Percentiles rank a stretch among this genome's conserved stretches.
phyloP scores from a whole-genome alignment of 1,140 invertebrate genomes.

The Zaprionus taronus region DNA sequence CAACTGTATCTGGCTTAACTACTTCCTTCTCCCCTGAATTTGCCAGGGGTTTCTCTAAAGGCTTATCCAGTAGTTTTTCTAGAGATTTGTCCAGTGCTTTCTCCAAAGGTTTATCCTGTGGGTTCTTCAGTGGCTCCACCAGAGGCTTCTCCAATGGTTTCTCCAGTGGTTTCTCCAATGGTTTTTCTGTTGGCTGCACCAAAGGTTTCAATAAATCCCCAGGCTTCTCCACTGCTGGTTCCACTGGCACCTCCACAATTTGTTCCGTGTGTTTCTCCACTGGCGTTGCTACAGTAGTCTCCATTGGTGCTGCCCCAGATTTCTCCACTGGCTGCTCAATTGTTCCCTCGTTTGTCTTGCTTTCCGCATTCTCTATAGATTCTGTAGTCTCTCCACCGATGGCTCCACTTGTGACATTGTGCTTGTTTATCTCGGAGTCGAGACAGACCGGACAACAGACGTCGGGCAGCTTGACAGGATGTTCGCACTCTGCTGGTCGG shows the following conservation, averaged over 20 bases:
- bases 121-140: background rate
- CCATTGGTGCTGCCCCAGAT: background rate
- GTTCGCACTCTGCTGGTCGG: conserved; percentile 31
- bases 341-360: background rate
- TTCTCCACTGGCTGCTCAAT: background rate
- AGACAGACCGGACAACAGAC: conserved; percentile 61
- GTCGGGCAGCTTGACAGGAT: conserved; percentile 36
- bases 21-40: background rate
- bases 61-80: background rate
- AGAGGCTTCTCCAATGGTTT: background rate
- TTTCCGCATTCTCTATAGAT: background rate
- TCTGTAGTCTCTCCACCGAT: background rate
- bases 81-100: background rate
- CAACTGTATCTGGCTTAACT: background rate
- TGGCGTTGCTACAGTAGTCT: background rate
- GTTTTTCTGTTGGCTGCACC: background rate
- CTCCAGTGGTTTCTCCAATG: background rate
- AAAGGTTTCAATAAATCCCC: background rate
- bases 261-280: no score
- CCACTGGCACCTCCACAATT: background rate
- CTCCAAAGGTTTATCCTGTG: background rate
- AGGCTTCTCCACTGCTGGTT: background rate
- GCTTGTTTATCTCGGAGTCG: background rate
- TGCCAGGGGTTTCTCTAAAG: background rate
- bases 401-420: background rate